phyloP scores from a whole-genome alignment of 2,888 invertebrate genomes.

The Philonicus albiceps region DNA sequence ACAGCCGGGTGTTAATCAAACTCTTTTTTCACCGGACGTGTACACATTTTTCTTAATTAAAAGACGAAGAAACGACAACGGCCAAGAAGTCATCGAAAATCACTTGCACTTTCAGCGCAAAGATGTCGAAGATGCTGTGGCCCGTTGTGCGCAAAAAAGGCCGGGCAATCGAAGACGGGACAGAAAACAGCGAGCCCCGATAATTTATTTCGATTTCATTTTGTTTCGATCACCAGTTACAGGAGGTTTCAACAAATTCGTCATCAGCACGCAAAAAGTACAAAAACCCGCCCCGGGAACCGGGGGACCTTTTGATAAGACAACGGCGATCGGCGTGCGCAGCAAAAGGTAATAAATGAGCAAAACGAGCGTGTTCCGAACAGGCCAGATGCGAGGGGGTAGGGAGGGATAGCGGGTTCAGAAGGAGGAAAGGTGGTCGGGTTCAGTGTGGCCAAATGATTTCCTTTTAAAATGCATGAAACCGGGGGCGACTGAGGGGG shows the following conservation, averaged over 20 bases:
- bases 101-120: slow-evolving; percentile 16
- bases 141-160: background rate
- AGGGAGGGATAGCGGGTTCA: background rate
- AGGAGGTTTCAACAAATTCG: slow-evolving; percentile 37
- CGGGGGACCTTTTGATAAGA: background rate
- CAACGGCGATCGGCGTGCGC: background rate
- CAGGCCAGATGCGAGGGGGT: background rate
- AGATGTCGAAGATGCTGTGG: background rate
- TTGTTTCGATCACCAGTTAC: slow-evolving; percentile 34
- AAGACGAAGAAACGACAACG: slow-evolving; percentile 1
- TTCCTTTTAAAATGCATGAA: background rate
- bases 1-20: background rate
- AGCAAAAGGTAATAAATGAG: background rate
- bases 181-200: slow-evolving; percentile 1
- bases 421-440: background rate
- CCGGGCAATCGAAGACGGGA: background rate
- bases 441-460: slow-evolving; percentile 20
- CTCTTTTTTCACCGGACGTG: slow-evolving; percentile 4
- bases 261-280: slow-evolving; percentile 38
- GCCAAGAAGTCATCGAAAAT: background rate
- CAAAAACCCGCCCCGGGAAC: background rate
- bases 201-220: slow-evolving; percentile 41
- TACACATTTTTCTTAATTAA: slow-evolving; percentile 25
- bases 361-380: background rate
- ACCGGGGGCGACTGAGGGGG: background rate